Conservation (phyloP, 2,797 vertebrate genomes). For the Phrynocephalus forsythii region DNA sequence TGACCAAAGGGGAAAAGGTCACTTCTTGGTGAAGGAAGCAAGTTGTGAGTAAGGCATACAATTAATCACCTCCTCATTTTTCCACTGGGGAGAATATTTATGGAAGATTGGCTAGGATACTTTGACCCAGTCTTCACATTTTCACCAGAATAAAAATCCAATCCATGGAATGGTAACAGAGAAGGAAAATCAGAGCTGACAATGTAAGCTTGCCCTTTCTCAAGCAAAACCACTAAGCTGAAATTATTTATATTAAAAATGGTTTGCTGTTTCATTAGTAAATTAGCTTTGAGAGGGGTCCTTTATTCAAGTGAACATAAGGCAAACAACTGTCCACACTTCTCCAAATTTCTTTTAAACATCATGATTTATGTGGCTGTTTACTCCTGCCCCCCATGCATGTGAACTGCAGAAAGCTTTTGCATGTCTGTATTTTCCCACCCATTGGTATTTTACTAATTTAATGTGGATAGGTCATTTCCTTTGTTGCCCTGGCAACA, state of each 20-base stretch:
- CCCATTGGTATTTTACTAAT: not conserved
- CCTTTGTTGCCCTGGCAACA: not conserved
- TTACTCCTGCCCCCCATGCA: not conserved
- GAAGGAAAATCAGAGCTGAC: not conserved
- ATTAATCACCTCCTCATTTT: not conserved
- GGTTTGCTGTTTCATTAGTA: not conserved
- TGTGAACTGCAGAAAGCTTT: rapidly evolving
- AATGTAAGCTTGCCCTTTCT: not conserved
- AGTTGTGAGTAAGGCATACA: not conserved
- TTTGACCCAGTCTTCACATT: not conserved
- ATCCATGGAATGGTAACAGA: not conserved
- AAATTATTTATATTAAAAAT: not conserved
- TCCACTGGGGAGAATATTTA: not conserved
- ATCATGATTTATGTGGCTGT: not conserved
- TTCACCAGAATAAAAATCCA: not conserved
- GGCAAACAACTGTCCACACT: not conserved
- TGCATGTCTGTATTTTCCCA: rapidly evolving
- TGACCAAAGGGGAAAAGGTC: not conserved
- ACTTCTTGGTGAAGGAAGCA: not conserved
- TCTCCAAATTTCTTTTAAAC: not conserved
- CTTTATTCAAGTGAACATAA: not conserved
- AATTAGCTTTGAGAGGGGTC: not conserved
- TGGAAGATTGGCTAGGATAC: not conserved
- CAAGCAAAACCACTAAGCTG: not conserved
- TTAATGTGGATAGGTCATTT: not conserved